Evolutionary conservation across 2,113 vertebrate genomes (phyloP).

Genomic region (Ptilorrhoa leucosticta): DNA sequence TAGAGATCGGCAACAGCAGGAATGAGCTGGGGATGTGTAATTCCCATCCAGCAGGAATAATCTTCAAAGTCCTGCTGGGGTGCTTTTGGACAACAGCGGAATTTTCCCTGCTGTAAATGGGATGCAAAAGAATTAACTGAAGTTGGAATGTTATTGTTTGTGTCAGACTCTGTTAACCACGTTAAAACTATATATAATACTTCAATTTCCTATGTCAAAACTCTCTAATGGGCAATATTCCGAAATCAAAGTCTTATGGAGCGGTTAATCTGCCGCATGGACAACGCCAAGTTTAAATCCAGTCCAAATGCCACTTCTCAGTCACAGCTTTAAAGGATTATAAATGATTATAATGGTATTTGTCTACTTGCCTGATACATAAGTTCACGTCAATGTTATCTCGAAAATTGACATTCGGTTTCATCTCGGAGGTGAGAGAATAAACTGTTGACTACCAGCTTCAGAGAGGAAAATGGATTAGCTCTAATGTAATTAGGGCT

Average conservation of each 20-base stretch:
- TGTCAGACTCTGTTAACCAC: conserved; percentile 67
- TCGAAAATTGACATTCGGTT: conserved; percentile 61
- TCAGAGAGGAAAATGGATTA: conserved; percentile 63
- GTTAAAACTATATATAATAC: conserved; percentile 70
- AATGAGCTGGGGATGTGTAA: conserved; percentile 40
- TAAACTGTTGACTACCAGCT: conserved; percentile 69
- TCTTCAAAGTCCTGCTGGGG: conserved; percentile 67
- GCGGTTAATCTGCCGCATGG: conserved; percentile 65
- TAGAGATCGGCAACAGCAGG: conserved; percentile 38
- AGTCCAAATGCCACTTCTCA: conserved; percentile 80
- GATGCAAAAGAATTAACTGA: conserved; percentile 63
- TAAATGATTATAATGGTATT: conserved; percentile 70
- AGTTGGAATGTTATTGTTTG: conserved; percentile 70
- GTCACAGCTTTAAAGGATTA: conserved; percentile 81
- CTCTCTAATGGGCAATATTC: conserved; percentile 69
- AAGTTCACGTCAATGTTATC: conserved; percentile 74
- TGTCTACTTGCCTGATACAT: conserved; percentile 68
- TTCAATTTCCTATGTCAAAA: conserved; percentile 73
- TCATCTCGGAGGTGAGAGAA: conserved; percentile 78
- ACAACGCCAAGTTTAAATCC: conserved; percentile 80
- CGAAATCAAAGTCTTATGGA: conserved; percentile 57
- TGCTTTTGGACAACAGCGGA: conserved; percentile 19
- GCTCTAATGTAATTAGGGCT: conserved; percentile 55
- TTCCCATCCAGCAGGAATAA: conserved; percentile 63
- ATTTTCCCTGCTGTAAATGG: conserved; percentile 61